Evolutionary conservation across 2,888 invertebrate species (phyloP), one percentile per base, ranked within the genome.

Genomic region (Pachycephus smyrnensis): DNA sequence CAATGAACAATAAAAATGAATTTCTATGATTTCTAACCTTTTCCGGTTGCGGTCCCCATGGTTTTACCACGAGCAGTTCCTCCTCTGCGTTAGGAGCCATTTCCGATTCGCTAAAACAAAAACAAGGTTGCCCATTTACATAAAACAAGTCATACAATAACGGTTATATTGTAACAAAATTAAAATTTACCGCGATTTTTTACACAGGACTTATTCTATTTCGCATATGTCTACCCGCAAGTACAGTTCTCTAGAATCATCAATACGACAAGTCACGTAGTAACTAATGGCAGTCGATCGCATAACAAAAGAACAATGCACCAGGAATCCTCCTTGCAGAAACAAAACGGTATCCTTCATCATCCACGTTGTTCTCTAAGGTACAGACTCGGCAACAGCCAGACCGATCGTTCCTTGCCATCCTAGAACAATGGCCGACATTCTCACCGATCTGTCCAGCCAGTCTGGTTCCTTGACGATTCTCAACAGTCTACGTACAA

Each of bases 11-110:
- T 23, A 0, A 9, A 55, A 55, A 9, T n/a, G 6, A 33, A 30
- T 31, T 69, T 55, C 12, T 9, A 68, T 15, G 6, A 37, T 71
- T 77, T 69, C 81, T 86, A 83, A 91, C 91, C 88, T 91, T 91
- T 85, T 90, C 90, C 82, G 88, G 86, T 80, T 91, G 90, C 68
- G 89, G 87, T 73, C 89, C 89, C 86, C 90, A 88, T 69, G 90
- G 89, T 82, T 88, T 89, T 75, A 90, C 88, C 73, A 89, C 89
- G 79, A 91, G 87, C 79, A 91, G 85, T 79, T 91, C 91, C 82
- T 91, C 91, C 87, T 91, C 91, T 80, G 90, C 91, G 81, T 91
- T 91, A 73, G 91, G 91, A 78, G 91, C 90, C 91, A 91, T 91
- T 82, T 91, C 91, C 86, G 90, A 91, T 84, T 90, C 91, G 82